Evolutionary conservation across 37 sponge, comb jelly and placozoan genomes (phyloP).

Genomic region (Mnemiopsis leidyi): DNA sequence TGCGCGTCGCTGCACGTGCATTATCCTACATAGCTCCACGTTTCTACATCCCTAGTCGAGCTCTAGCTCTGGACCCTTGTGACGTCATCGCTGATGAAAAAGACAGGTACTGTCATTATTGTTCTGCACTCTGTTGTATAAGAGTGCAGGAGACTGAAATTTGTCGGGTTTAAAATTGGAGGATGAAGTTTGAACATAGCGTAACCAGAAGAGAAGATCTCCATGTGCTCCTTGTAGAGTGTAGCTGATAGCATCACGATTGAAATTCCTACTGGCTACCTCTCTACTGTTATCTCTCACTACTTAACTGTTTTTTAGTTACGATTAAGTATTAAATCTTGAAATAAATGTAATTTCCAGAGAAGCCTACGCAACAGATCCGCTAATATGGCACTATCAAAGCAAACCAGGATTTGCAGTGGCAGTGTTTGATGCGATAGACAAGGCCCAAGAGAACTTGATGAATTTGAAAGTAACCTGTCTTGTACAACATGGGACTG

Average conservation of each 20-base stretch:
- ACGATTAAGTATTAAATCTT: too few species aligned
- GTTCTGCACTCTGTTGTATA: too few species aligned
- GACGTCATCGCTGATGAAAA: conserved; percentile 16
- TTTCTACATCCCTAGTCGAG: conserved; percentile 18
- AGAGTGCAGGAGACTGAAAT: too few species aligned
- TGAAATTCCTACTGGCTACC: too few species aligned
- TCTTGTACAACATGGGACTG: conserved; percentile 47
- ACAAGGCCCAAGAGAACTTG: background rate
- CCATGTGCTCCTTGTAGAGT: too few species aligned
- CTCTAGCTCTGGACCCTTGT: conserved; percentile 34
- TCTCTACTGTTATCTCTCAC: too few species aligned
- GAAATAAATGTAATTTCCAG: background rate
- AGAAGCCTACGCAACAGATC: conserved; percentile 6
- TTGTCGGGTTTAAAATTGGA: too few species aligned
- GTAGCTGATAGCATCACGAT: too few species aligned
- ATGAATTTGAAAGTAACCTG: background rate
- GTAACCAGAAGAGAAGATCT: too few species aligned
- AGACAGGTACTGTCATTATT: too few species aligned
- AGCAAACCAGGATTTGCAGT: conserved; percentile 13
- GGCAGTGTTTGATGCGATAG: conserved; percentile 46
- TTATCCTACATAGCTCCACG: conserved; percentile 20
- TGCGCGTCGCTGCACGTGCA: background rate
- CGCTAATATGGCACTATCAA: conserved; percentile 31
- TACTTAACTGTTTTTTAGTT: too few species aligned
- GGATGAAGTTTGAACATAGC: too few species aligned